Base-by-base conservation (phyloP, 2,888 invertebrate genomes). In the Nephrotoma appendiculata region DNA sequence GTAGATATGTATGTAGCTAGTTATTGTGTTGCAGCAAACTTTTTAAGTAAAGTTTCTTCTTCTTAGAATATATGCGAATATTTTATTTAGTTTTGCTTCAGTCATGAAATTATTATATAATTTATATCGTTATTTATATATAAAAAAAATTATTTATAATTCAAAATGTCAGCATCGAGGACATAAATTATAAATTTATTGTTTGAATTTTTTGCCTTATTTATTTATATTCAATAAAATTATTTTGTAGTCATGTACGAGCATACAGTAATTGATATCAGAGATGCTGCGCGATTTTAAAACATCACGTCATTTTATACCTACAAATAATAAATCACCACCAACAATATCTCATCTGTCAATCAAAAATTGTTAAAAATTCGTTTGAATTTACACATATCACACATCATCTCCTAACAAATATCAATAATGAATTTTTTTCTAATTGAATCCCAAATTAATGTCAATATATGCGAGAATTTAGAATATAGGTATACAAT, bases 91-190 rank as follows among this genome's bases (percentile, higher is more conserved):
- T 71, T 71, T 71, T 31, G 11, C 31, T 71, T 31, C 19, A 71
- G 71, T 71, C 71, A 9, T 71, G 71, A 31, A 71, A 71, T 71
- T 71, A 71, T 84, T 84, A 84, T 42, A 84, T 84, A 84, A 84
- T 84, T 84, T 84, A 84, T 71, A 71, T 71, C 31, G 71, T n/a
- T 71, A 71, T 71, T 31, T 12, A 48, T 15, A 9, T 42, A 84
- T 15, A 42, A 83, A 41, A 84, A 84, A 41, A 42, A 84, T 15
- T 42, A 84, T 84, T 43, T 42, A 84, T 84, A 84, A 84, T 43
- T 84, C 84, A 84, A 42, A 84, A 84, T 84, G 84, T 84, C 84
- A 84, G 84, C 84, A 43, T 84, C 84, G 84, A 84, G 84, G 84
- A 84, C 84, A 42, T 84, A 84, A 84, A 84, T 84, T 84, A 84